These are phyloP conservation scores for Timema cristinae DNA, from an alignment of 2,888 invertebrate species.

Conservation along the genomic window DNA sequence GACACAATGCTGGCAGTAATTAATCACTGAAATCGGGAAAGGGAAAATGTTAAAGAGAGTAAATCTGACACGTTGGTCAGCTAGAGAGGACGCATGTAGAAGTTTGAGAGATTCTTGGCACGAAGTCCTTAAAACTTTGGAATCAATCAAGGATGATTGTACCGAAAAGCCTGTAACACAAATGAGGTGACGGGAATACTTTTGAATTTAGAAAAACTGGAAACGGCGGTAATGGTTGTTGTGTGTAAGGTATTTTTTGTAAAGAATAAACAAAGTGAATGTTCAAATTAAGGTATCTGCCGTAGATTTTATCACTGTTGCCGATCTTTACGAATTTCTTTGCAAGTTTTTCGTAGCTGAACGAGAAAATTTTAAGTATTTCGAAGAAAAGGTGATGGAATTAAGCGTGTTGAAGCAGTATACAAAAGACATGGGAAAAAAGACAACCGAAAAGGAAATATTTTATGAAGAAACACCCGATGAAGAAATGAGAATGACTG, in stretches of 20 bases:
- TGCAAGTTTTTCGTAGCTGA: not conserved
- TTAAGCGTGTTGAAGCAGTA: not conserved
- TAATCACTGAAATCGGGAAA: not conserved
- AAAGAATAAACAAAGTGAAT: slow-evolving; percentile 3
- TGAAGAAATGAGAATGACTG: too few species aligned
- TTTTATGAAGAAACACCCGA: too few species aligned
- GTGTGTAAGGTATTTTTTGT: not conserved
- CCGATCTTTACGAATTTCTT: too few species aligned
- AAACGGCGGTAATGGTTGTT: not conserved
- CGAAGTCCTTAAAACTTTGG: slow-evolving; percentile 1
- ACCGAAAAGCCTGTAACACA: not conserved
- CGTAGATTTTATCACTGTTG: too few species aligned
- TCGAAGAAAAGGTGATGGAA: not conserved
- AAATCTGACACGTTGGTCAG: slow-evolving; percentile 5
- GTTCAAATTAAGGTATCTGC: not conserved
- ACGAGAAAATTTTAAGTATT: slow-evolving; percentile 5
- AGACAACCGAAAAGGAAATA: too few species aligned
- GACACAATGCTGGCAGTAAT: not conserved
- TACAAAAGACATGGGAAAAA: too few species aligned
- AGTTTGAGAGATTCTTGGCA: slow-evolving; percentile 3
- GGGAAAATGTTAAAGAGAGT: not conserved
- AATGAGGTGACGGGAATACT: not conserved
- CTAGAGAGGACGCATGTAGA: slow-evolving; percentile 1
- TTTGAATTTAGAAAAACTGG: not conserved
- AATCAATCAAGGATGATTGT: slow-evolving; percentile 3